Conservation (phyloP, 35 echinoderm and acorn worm species). For the Amphiura filiformis region DNA sequence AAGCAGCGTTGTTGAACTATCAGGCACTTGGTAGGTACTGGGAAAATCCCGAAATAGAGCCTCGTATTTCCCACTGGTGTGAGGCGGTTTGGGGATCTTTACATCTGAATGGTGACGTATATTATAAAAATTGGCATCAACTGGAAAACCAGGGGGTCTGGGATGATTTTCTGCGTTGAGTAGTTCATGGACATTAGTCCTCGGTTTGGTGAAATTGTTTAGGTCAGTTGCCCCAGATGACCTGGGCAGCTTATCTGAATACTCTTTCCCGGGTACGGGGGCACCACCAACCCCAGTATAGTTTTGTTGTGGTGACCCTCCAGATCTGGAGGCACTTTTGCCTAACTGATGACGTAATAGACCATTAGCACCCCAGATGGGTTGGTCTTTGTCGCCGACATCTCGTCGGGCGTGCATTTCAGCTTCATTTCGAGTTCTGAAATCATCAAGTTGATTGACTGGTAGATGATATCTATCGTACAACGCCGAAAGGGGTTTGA, state of each 20-base stretch:
- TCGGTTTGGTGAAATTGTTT: background rate
- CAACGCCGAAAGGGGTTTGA: slow-evolving; percentile 42
- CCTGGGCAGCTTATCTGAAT: background rate
- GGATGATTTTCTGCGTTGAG: background rate
- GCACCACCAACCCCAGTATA: slow-evolving; percentile 6
- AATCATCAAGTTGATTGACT: slow-evolving; percentile 21
- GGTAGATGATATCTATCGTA: background rate
- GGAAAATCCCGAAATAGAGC: slow-evolving; percentile 62
- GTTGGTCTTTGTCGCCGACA: slow-evolving; percentile 7
- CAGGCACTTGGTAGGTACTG: slow-evolving; percentile 61
- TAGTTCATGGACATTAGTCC: background rate
- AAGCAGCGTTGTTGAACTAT: slow-evolving; percentile 34
- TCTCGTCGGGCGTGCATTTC: background rate
- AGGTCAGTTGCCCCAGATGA: background rate
- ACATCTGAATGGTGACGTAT: slow-evolving; percentile 58
- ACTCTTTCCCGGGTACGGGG: background rate
- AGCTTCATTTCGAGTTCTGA: slow-evolving; percentile 27
- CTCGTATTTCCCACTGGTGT: slow-evolving; percentile 55
- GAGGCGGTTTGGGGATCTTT: slow-evolving; percentile 2
- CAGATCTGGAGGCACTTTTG: slow-evolving; percentile 82
- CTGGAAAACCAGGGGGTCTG: slow-evolving; percentile 52
- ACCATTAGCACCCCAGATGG: slow-evolving; percentile 9
- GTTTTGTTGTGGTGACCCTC: slow-evolving; percentile 21
- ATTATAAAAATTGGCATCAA: slow-evolving; percentile 95
- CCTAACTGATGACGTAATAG: slow-evolving; percentile 76